Evolutionary conservation across 2,888 invertebrate species (phyloP).

Genomic region (Drosophila sordidula): DNA sequence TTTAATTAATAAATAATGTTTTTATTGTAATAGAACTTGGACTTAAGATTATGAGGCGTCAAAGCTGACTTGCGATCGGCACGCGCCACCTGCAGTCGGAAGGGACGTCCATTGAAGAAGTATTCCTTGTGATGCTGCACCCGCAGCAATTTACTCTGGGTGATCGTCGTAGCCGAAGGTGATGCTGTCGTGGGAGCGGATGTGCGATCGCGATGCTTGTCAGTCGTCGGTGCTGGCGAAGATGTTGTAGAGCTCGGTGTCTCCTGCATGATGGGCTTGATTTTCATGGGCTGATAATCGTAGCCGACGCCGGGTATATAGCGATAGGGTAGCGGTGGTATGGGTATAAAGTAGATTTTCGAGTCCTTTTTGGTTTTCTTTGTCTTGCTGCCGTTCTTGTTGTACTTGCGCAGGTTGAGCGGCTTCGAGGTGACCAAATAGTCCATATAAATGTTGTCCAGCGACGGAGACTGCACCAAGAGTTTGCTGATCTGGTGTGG

Average conservation of each 20-base stretch:
- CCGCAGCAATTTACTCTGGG: constrained; percentile 73
- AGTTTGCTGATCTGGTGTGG: constrained; percentile 29
- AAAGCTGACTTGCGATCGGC: constrained; percentile 63
- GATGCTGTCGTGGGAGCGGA: constrained; percentile 13
- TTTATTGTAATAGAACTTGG: constrained; percentile 84
- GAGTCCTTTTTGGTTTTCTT: constrained; percentile 87
- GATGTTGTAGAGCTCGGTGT: constrained; percentile 19
- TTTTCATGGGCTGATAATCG: constrained; percentile 90
- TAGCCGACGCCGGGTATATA: constrained; percentile 94
- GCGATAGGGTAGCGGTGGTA: constrained; percentile 94
- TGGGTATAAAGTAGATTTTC: constrained; percentile 93
- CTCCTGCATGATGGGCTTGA: constrained; percentile 73
- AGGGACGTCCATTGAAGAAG: constrained; percentile 82
- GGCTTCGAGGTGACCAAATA: constrained; percentile 82
- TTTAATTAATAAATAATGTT: constrained; percentile 83
- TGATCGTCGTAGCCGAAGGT: constrained; percentile 7
- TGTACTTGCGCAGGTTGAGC: constrained; percentile 80
- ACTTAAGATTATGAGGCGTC: constrained; percentile 81
- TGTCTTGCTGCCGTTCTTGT: constrained; percentile 73
- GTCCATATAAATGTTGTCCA: constrained; percentile 82
- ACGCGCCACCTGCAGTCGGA: constrained; percentile 80
- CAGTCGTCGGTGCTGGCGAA: constrained; percentile 15
- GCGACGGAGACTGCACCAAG: constrained; percentile 78
- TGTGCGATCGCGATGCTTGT: constrained; percentile 1
- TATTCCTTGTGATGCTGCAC: constrained; percentile 80